Base-by-base conservation (phyloP, 2,797 vertebrate species). In the Halcyon smyrnensis region DNA sequence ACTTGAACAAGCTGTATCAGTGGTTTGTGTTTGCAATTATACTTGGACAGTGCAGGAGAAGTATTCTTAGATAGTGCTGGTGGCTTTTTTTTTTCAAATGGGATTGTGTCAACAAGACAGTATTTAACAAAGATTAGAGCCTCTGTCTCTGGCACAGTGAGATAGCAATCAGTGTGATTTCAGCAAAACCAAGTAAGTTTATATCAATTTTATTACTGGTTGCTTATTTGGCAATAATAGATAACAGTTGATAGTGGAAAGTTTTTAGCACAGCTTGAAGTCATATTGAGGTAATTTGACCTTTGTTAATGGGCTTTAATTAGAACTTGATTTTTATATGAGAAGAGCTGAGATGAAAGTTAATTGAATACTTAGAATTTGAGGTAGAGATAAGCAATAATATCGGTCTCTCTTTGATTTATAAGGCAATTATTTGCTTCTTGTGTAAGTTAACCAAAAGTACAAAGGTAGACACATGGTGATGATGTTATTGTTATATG, bases 51-150 rank as follows among this genome's bases (percentile, higher is more conserved):
- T 15, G 1, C 62, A 57, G 68, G 45, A 50, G 25, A 80, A 0
- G 0, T 62, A 14, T n/a, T 87, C 41, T 69, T 75, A 41, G 41
- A 17, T 15, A 80, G 20, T 32, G 51, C n/a, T 87, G 25, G 8
- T 59, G 50, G 6, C 39, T n/a, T 37, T 45, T 81, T 91, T 64
- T 69, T 83, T 32, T 57, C 11, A 81, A 60, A 79, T 63, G 37
- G 84, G 15, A 41, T 90, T 71, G 70, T 64, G 65, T 50, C 79
- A 84, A 30, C 71, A 91, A 75, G 71, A 64, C 57, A 82, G 27
- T 78, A 16, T 94, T 95, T 95, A 94, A 73, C 74, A 88, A 57
- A 87, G 71, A 79, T 93, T 89, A 93, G 76, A 95, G 37, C 21
- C 65, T 67, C 15, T 56, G 39, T 71, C 50, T 89, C 59, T 93